A percentile compares a stretch with the other conserved stretches of the same genome.
phyloP scores from a whole-genome alignment of 2,113 vertebrate genomes.

The Sialia sialis region DNA sequence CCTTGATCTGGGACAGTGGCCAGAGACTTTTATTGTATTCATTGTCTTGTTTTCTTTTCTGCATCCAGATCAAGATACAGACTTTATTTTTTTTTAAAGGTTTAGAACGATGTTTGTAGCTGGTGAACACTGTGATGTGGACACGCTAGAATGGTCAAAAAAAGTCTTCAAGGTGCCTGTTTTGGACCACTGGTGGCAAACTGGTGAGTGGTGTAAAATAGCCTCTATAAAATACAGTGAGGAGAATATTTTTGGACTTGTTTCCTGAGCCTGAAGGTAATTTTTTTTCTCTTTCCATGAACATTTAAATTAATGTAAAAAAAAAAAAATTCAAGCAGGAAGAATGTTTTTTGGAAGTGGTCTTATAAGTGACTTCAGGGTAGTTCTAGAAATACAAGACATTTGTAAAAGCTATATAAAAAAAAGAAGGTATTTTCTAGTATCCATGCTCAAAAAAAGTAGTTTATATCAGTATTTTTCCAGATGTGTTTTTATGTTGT shows the following conservation, averaged over 20 bases:
- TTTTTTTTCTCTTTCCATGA: neutral
- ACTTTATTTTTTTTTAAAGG: constrained; percentile 63
- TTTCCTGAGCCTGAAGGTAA: neutral
- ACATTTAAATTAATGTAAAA: neutral
- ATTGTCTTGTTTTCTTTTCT: neutral
- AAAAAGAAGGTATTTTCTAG: neutral
- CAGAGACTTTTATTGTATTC: neutral
- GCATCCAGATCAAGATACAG: neutral
- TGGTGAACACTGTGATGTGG: constrained; percentile 91
- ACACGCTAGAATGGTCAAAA: constrained; percentile 92
- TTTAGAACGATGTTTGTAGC: constrained; percentile 88
- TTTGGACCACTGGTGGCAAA: constrained; percentile 99
- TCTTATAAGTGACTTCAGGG: neutral
- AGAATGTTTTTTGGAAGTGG: neutral
- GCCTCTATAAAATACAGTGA: rapidly evolving
- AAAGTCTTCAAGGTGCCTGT: constrained; percentile 88
- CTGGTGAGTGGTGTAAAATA: constrained; percentile 77
- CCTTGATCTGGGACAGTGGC: neutral
- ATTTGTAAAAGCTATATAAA: neutral
- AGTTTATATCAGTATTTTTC: neutral
- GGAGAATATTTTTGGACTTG: neutral
- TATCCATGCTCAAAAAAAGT: neutral
- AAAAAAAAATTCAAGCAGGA: neutral
- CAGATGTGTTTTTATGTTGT: neutral
- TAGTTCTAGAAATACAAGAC: neutral